A percentile compares a stretch with the other conserved stretches of the same genome.
Evolutionary conservation across 2,797 vertebrate genomes (phyloP).

Genomic region (Pogoniulus pusillus): DNA sequence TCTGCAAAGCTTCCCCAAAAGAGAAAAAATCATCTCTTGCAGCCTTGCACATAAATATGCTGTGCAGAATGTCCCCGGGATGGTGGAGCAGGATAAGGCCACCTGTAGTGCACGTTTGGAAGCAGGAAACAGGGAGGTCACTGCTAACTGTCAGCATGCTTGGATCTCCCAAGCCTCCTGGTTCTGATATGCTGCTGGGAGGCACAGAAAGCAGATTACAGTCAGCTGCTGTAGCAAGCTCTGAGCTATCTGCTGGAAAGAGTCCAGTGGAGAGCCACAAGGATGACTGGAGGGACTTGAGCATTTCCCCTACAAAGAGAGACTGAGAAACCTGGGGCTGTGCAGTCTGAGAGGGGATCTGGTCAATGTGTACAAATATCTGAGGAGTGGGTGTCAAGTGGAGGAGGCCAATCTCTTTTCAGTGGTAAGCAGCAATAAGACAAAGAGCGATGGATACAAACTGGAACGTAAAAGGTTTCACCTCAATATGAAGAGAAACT

Average conservation of each 20-base stretch:
- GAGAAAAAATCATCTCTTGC: constrained; percentile 30
- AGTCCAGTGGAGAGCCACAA: too few relatives aligned
- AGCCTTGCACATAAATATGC: neutral
- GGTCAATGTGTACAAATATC: too few relatives aligned
- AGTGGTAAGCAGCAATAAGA: too few relatives aligned
- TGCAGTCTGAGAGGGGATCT: too few relatives aligned
- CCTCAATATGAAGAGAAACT: too few relatives aligned
- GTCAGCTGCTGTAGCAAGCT: constrained; percentile 48
- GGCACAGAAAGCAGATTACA: constrained; percentile 50
- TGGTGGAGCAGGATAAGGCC: constrained; percentile 55
- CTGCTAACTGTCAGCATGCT: constrained; percentile 41
- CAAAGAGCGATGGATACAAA: too few relatives aligned
- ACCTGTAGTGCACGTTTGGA: constrained; percentile 57
- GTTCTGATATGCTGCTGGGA: constrained; percentile 55
- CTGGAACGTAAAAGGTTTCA: too few relatives aligned
- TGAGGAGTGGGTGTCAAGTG: too few relatives aligned
- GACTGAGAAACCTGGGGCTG: too few relatives aligned
- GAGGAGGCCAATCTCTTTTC: too few relatives aligned
- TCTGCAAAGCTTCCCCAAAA: constrained; percentile 34
- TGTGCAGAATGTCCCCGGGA: neutral
- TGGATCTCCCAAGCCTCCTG: constrained; percentile 63
- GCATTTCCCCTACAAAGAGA: too few relatives aligned
- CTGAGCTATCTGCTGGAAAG: neutral
- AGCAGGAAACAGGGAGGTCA: constrained; percentile 11
- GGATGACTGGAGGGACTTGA: too few relatives aligned